Conservation (phyloP, 2,113 vertebrate genomes). For the Pomatorhinus ruficollis region DNA sequence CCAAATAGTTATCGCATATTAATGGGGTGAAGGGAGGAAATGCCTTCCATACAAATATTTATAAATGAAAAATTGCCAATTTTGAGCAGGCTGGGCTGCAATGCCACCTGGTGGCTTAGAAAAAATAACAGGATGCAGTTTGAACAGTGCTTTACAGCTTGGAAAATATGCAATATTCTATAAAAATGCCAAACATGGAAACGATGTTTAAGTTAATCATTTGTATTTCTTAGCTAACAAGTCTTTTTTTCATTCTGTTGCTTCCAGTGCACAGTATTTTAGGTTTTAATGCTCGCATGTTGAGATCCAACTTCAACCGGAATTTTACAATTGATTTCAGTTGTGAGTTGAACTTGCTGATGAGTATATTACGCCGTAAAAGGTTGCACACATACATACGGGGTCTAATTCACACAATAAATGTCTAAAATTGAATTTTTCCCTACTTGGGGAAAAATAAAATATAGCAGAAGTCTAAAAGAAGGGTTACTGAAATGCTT, state of each 20-base stretch:
- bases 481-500: constrained; percentile 72
- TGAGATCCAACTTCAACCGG: neutral
- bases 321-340: constrained; percentile 36
- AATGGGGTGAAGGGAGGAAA: neutral
- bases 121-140: constrained; percentile 3
- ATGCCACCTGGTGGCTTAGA: constrained; percentile 92
- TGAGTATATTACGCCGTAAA: neutral
- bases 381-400: neutral
- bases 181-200: constrained; percentile 2
- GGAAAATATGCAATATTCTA: constrained; percentile 8
- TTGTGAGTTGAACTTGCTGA: constrained; percentile 24
- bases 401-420: neutral
- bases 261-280: neutral
- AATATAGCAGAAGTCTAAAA: constrained; percentile 58
- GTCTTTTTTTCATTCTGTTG: neutral
- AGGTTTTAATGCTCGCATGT: neutral
- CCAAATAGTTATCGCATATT: neutral
- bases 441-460: constrained; percentile 52
- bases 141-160: neutral
- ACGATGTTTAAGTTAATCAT: neutral
- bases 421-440: constrained; percentile 20
- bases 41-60: neutral
- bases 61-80: neutral
- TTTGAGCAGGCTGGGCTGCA: constrained; percentile 80
- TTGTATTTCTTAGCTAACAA: neutral